Conservation (phyloP, 2,113 vertebrate species). For the Raja brachyura region DNA sequence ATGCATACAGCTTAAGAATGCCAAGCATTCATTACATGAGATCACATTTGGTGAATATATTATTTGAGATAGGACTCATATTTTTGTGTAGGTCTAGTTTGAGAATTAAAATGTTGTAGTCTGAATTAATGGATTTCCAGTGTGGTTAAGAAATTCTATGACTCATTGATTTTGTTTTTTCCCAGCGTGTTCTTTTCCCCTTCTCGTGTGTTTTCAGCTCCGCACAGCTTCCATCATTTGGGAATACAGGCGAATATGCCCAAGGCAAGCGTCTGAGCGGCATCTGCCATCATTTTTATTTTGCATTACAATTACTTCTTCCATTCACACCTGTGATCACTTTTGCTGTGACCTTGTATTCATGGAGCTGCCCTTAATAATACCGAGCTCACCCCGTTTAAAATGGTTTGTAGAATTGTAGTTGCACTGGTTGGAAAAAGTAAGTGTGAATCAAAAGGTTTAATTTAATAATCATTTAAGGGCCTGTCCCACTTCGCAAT, state of each 20-base stretch:
- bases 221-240: conserved; percentile 7
- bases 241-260: conserved; percentile 6
- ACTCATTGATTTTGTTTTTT: not conserved
- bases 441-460: not conserved
- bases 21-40: not conserved
- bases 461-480: not conserved
- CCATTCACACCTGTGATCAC: conserved; percentile 6
- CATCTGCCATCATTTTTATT: conserved; percentile 25
- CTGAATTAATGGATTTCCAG: not conserved
- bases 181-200: not conserved
- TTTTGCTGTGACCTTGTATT: conserved; percentile 14
- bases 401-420: not conserved
- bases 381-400: not conserved
- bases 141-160: not conserved
- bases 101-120: not conserved
- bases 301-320: not conserved
- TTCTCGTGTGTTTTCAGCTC: not conserved
- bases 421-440: not conserved
- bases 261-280: conserved; percentile 5
- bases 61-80: not conserved
- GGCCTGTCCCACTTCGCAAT: too few species aligned
- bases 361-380: not conserved
- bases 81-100: not conserved
- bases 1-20: not conserved
- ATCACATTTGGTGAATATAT: not conserved